These are phyloP conservation scores for Meandrina meandrites DNA, from an alignment of 92 coral and sea anemone genomes.

Conservation along the genomic window DNA sequence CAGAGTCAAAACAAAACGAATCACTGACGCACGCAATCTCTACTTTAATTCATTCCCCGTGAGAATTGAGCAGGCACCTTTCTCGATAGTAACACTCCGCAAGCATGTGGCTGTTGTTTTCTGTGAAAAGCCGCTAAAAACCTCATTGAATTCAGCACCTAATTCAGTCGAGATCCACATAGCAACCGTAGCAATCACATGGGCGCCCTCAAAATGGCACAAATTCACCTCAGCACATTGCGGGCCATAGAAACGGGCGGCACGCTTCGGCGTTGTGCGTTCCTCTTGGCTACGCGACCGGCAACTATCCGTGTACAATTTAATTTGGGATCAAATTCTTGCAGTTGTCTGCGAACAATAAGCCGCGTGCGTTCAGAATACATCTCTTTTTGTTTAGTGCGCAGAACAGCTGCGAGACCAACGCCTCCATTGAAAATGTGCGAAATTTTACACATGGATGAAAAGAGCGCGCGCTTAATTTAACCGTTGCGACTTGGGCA, in stretches of 20 bases:
- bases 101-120: constrained; percentile 33
- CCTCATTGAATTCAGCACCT: constrained; percentile 3
- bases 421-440: constrained; percentile 24
- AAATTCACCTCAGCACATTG: constrained; percentile 4
- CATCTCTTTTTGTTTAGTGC: constrained; percentile 20
- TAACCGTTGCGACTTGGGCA: not conserved
- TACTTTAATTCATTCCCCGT: constrained; percentile 13
- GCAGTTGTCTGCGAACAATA: constrained; percentile 28
- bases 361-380: constrained; percentile 39
- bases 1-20: not conserved
- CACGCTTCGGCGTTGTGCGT: not conserved
- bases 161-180: constrained; percentile 12
- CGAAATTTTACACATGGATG: constrained; percentile 23
- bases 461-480: constrained; percentile 3
- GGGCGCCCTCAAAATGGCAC: not conserved
- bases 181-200: constrained; percentile 20
- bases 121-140: constrained; percentile 17
- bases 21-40: not conserved
- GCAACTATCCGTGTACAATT: constrained; percentile 18
- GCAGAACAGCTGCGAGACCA: constrained; percentile 28
- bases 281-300: not conserved
- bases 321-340: constrained; percentile 31
- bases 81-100: not conserved
- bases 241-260: constrained; percentile 1
- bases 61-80: constrained; percentile 21